Evolutionary conservation across 2,113 vertebrate species (phyloP).

Genomic region (Myotis davidii): DNA sequence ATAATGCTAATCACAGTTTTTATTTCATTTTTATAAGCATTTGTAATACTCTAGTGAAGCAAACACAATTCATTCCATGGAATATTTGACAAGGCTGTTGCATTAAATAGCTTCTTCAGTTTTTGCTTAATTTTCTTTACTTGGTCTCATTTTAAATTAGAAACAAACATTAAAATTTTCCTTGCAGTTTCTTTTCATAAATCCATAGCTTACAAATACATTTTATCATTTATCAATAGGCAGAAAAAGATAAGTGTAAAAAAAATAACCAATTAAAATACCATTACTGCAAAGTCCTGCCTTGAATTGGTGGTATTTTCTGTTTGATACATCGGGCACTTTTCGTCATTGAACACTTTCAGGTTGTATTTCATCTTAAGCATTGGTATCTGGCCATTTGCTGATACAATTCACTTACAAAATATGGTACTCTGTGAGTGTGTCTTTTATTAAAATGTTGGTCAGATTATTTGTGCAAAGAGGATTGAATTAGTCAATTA

Average conservation of each 20-base stretch:
- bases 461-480: neutral
- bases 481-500: neutral
- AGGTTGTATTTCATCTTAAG: neutral
- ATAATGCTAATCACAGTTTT: slow-evolving; percentile 36
- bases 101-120: slow-evolving; percentile 34
- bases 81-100: slow-evolving; percentile 44
- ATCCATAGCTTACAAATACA: neutral
- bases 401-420: neutral
- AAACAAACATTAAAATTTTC: slow-evolving; percentile 47
- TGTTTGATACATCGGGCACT: neutral
- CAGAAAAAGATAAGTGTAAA: neutral
- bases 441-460: slow-evolving; percentile 23
- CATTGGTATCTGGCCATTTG: neutral
- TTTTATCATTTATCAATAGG: slow-evolving; percentile 25
- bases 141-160: slow-evolving; percentile 67
- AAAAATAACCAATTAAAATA: slow-evolving; percentile 6
- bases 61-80: neutral
- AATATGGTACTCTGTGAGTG: neutral
- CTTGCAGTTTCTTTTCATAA: slow-evolving; percentile 41
- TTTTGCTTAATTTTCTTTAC: slow-evolving; percentile 54
- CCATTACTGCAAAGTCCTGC: neutral
- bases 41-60: neutral
- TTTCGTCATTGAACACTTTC: neutral
- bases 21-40: slow-evolving; percentile 52
- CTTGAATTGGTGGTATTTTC: neutral